A percentile compares a stretch with the other conserved stretches of the same genome.
phyloP scores from a whole-genome alignment of 2,888 invertebrate species.

The Poecilus cupreus region DNA sequence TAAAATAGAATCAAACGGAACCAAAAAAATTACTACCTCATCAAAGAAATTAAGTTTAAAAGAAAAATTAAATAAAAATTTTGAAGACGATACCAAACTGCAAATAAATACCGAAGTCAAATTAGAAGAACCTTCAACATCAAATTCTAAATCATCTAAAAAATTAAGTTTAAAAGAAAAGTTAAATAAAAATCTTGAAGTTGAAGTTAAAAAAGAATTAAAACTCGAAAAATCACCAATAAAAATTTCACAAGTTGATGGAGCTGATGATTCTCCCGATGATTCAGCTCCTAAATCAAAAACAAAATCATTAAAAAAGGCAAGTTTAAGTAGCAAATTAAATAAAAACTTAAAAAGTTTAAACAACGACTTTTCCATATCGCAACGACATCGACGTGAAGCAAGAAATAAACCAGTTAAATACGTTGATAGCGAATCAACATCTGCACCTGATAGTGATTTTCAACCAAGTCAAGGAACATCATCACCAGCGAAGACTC shows the following conservation, averaged over 20 bases:
- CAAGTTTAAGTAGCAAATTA: constrained; percentile 6
- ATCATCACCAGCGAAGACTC: background rate
- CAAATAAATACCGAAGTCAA: background rate
- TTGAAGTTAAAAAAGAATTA: background rate
- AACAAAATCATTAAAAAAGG: constrained; percentile 24
- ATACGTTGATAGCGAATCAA: background rate
- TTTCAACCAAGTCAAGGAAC: constrained; percentile 3
- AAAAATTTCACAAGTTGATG: constrained; percentile 52
- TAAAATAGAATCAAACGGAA: no score
- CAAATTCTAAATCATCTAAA: constrained; percentile 9
- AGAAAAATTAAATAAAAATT: constrained; percentile 40
- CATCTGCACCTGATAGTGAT: constrained; percentile 6
- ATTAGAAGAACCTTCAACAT: background rate
- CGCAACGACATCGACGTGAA: background rate
- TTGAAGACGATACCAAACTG: background rate
- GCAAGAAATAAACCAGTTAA: background rate
- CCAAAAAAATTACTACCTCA: no score
- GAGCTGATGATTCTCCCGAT: constrained; percentile 56
- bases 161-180: constrained; percentile 14
- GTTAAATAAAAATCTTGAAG: constrained; percentile 47
- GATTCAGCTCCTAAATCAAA: constrained; percentile 64
- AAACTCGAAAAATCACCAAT: constrained; percentile 34
- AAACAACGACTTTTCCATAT: background rate
- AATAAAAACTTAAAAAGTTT: background rate
- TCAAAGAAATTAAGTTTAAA: constrained; percentile 25